Percentiles rank a stretch among this genome's conserved stretches.
These are phyloP conservation scores for Hemibagrus guttatus DNA, from an alignment of 2,797 vertebrate species.

Conservation along the genomic window DNA sequence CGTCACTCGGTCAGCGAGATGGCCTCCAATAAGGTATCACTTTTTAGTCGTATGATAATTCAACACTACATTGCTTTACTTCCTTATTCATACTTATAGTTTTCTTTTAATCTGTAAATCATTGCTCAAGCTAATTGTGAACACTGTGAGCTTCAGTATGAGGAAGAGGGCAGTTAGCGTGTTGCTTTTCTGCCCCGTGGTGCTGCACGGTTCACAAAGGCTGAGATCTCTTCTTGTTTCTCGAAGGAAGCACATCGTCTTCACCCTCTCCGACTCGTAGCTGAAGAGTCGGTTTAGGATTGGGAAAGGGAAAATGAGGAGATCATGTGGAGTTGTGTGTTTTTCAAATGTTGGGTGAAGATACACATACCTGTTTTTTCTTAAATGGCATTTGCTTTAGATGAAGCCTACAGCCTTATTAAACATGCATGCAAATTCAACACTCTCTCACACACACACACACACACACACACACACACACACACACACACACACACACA, in stretches of 20 bases:
- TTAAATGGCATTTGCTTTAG: not conserved
- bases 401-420: not conserved
- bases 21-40: constrained; percentile 92
- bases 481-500: no score
- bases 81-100: not conserved
- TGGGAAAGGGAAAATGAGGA: not conserved
- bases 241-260: not conserved
- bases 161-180: not conserved
- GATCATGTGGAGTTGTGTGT: not conserved
- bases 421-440: not conserved
- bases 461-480: constrained; percentile 25
- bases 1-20: constrained; percentile 91
- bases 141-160: not conserved
- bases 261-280: not conserved
- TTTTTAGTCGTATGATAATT: not conserved
- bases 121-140: not conserved
- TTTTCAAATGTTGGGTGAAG: not conserved
- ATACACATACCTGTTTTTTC: not conserved
- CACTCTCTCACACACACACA: constrained; percentile 14
- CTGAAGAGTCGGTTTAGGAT: not conserved
- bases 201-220: not conserved
- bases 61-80: not conserved
- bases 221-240: not conserved
- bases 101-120: not conserved
- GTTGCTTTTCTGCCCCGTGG: not conserved